Base-by-base conservation (phyloP, 1,140 invertebrate species). In the Cepaea nemoralis region DNA sequence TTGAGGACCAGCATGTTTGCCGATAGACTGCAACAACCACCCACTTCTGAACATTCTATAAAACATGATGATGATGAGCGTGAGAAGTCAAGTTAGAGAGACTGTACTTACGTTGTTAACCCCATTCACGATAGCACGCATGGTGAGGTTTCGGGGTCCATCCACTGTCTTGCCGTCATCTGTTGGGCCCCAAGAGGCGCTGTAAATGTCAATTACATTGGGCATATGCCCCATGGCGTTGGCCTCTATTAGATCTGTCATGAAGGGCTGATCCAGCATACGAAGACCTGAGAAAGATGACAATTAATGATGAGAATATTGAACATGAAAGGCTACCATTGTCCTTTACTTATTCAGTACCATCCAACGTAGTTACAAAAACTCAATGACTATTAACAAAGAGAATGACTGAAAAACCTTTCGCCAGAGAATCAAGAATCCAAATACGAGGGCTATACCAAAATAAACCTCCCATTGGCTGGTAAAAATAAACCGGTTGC, bases 161-260 rank as follows among this genome's bases (percentile, higher is more conserved):
- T 99, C 98, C 0, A 99, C 98, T 0, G 98, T 99, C 91, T 99
- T 97, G 16, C 98, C 98, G 90, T 99, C 98, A 89, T 99, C 97
- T 0, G 98, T 99, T 8, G 98, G 98, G 27, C 98, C 98, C 98
- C 98, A 99, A 6, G 97, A 98, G 19, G 98, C 98, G 89, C 97
- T 98, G 92, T 99, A 99, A 88, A 99, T 99, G 92, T 99, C 97
- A 82, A 99, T 99, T 84, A 98, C 94, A 91, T 99, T 95, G 0
- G 98, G 98, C 92, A 99, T 97, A 91, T 99, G 98, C 0, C 97
- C 97, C 97, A 99, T 99, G 24, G 97, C 99, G 92, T 99, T 99
- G 8, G 98, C 98, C 91, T 99, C 98, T 84, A 99, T 99, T 86
- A 99, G 92, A 92, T 99, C 98, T 0, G 98, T 99, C 98, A 99